These are phyloP conservation scores for Ceratina australensis DNA, from an alignment of 1,140 invertebrate species.

Conservation along the genomic window DNA sequence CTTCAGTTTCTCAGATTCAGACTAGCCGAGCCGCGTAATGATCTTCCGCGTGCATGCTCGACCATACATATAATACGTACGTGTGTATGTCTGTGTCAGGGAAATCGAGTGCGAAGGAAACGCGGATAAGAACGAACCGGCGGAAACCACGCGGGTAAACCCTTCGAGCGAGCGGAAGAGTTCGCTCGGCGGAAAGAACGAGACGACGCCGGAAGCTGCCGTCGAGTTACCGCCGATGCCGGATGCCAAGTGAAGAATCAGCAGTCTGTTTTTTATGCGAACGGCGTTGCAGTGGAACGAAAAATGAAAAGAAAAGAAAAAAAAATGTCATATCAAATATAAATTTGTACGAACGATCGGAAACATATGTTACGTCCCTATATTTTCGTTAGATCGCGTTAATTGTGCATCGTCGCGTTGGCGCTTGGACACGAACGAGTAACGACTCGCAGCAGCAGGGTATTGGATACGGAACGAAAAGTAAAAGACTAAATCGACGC, in stretches of 20 bases:
- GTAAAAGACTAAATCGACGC: conserved; percentile 56
- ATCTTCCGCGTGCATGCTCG: no score
- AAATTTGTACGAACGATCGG: conserved; percentile 69
- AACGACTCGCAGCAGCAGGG: conserved; percentile 52
- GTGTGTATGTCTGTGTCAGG: background rate
- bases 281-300: conserved; percentile 60
- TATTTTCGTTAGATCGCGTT: conserved; percentile 65
- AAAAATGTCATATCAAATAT: conserved; percentile 73
- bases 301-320: conserved; percentile 55
- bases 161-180: conserved; percentile 49
- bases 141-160: conserved; percentile 49
- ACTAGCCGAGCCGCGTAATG: no score
- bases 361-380: conserved; percentile 64
- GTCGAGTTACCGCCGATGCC: conserved; percentile 14
- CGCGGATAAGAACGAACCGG: conserved; percentile 45
- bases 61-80: no score
- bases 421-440: conserved; percentile 29
- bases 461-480: conserved; percentile 54
- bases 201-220: conserved; percentile 22
- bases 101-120: conserved; percentile 31
- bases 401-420: conserved; percentile 58
- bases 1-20: no score
- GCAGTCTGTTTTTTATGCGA: conserved; percentile 10
- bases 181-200: conserved; percentile 25
- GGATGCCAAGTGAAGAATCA: conserved; percentile 55